Evolutionary conservation across 2,797 vertebrate genomes (phyloP).

Genomic region (Chloroceryle amazona): DNA sequence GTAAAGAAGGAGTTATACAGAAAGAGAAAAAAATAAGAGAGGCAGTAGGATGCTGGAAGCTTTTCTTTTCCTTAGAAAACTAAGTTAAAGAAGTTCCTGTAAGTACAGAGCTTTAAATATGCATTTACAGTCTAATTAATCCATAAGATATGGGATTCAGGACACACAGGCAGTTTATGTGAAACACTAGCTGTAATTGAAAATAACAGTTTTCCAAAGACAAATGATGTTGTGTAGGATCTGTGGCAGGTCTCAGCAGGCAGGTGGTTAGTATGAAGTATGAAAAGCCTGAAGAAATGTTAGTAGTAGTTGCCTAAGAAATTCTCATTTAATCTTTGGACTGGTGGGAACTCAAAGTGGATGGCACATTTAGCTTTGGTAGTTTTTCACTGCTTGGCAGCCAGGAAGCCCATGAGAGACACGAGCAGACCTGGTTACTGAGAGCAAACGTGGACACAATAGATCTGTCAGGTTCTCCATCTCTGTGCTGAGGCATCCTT

Average conservation of each 20-base stretch:
- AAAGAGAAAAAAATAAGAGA: not conserved
- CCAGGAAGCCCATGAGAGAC: not conserved
- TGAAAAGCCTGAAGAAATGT: not conserved
- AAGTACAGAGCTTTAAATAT: not conserved
- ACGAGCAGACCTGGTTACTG: not conserved
- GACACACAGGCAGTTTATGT: not conserved
- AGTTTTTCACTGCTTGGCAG: conserved; percentile 2
- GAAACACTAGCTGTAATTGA: not conserved
- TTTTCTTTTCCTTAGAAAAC: not conserved
- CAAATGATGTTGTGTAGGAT: not conserved
- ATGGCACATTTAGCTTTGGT: not conserved
- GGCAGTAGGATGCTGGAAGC: not conserved
- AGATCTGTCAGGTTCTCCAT: conserved; percentile 5
- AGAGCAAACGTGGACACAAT: not conserved
- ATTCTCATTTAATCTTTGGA: not conserved
- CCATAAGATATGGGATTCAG: not conserved
- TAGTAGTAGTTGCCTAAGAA: not conserved
- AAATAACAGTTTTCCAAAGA: conserved; percentile 6
- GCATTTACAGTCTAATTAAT: conserved; percentile 13
- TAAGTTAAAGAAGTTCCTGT: not conserved
- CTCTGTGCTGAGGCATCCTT: not conserved
- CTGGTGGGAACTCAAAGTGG: not conserved
- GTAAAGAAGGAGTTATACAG: not conserved
- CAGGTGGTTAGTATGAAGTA: not conserved
- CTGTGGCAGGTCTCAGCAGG: not conserved